Base-by-base conservation (phyloP, 2,888 invertebrate species). In the Spilosoma lubricipeda region DNA sequence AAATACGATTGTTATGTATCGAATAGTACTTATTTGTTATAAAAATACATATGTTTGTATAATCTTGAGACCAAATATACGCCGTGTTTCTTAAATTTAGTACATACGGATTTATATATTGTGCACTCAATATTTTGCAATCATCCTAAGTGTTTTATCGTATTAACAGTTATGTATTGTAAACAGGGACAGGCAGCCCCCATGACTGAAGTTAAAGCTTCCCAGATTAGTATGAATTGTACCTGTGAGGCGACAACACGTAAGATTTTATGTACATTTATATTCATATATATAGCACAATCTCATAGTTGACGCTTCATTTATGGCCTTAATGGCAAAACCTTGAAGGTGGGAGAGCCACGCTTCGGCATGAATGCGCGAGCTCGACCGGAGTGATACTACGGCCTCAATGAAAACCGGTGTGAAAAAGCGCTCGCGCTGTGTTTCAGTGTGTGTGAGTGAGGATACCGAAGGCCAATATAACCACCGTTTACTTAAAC, bases 201-300 rank as follows among this genome's bases (percentile, higher is more conserved):
- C 13, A 69, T 23, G 27, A 78, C 39, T 23, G 70, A 71, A 30
- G 73, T 75, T 0, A 77, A 76, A 74, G 71, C 67, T 13, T 66
- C 80, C 70, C 88, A 89, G 73, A 77, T 81, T 15, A 83, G 77
- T 23, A 48, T 68, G 27, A 66, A 67, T 2, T 82, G 80, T 36
- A 59, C 80, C 11, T 82, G 82, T 74, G 85, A 89, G 27, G 82
- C 76, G 8, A 88, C 87, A 77, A 84, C 83, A 69, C 71, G 89
- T 89, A 80, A 86, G 86, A 39, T 30, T 15, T n/a, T n/a, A 13
- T 59, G n/a, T 27, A 59, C n/a, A n/a, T 56, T 27, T 59, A 59
- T 59, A 59, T 15, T 23, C 52, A 0, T 20, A 23, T 20, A 39
- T 39, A 39, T 39, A 20, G 23, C 7, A 30, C 59, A 59, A 15